A percentile compares a stretch with the other conserved stretches of the same genome.
These are phyloP conservation scores for Dryoscopus gambensis DNA, from an alignment of 2,113 vertebrate genomes.

Conservation along the genomic window DNA sequence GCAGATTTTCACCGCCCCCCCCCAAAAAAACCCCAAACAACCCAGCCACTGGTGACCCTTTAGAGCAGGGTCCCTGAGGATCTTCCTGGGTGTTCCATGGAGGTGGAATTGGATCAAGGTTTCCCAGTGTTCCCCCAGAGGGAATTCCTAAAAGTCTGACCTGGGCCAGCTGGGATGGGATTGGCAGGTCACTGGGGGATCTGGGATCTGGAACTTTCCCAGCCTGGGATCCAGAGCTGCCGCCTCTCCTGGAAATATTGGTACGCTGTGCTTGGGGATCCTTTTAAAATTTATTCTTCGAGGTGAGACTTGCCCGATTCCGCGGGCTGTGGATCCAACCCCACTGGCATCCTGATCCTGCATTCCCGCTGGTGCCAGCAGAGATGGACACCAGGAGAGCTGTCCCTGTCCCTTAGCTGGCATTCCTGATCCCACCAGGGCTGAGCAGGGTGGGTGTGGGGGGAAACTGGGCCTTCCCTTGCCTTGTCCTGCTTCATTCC, in stretches of 20 bases:
- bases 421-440: neutral
- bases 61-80: neutral
- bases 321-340: rapidly evolving
- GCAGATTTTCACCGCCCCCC: neutral
- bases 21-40: neutral
- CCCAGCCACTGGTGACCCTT: neutral
- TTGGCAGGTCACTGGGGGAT: neutral
- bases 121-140: rapidly evolving
- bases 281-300: neutral
- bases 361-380: rapidly evolving
- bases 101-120: neutral
- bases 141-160: neutral
- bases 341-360: neutral
- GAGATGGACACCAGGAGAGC: neutral
- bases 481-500: rapidly evolving
- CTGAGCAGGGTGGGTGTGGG: neutral
- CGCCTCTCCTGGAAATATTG: neutral
- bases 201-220: neutral
- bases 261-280: neutral
- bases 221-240: neutral
- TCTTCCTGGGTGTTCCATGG: rapidly evolving
- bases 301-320: neutral
- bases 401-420: neutral
- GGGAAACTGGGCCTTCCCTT: neutral
- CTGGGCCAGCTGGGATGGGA: neutral